phyloP scores from a whole-genome alignment of 2,888 invertebrate genomes.

The Cephonodes hylas region DNA sequence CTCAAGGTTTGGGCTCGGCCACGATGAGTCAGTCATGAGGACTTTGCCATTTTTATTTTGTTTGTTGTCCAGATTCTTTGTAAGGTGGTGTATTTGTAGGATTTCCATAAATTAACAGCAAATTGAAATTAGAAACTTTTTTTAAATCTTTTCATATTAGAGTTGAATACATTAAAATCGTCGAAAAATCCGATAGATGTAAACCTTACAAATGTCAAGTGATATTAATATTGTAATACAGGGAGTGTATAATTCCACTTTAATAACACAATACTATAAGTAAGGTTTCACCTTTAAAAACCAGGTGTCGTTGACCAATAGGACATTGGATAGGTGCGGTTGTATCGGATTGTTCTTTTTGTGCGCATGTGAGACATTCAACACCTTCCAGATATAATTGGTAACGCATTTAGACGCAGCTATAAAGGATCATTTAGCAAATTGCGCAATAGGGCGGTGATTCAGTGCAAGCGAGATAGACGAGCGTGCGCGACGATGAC shows the following conservation, averaged over 20 bases:
- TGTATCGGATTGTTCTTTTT: neutral
- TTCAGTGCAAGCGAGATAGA: constrained; percentile 38
- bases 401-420: neutral
- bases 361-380: neutral
- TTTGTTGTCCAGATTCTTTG: neutral
- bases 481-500: constrained; percentile 57
- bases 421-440: constrained; percentile 28
- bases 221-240: neutral
- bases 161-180: neutral
- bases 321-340: neutral
- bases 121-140: neutral
- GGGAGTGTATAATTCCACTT: neutral
- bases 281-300: neutral
- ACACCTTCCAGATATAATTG: neutral
- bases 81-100: neutral
- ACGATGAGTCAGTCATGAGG: neutral
- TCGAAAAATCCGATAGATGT: neutral
- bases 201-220: constrained; percentile 1
- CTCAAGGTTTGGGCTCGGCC: constrained; percentile 9
- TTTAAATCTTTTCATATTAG: neutral
- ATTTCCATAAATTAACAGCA: neutral
- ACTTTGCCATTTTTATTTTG: neutral
- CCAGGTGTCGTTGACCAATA: neutral
- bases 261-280: neutral
- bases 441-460: constrained; percentile 52